Base-by-base conservation (phyloP, 1,140 invertebrate species). In the Ganaspis sp. region DNA sequence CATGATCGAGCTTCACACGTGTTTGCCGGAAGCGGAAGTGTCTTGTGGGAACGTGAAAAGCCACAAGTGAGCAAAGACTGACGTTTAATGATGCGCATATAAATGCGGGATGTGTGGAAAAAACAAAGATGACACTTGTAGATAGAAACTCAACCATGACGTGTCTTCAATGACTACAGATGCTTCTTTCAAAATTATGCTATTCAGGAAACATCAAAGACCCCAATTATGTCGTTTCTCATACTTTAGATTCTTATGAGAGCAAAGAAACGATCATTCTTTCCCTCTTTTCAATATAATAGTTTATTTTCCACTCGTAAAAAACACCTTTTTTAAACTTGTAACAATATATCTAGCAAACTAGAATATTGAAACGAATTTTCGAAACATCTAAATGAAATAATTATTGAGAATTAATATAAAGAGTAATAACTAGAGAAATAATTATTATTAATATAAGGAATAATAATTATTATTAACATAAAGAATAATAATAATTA, bases 11-110 rank as follows among this genome's bases (percentile, higher is more conserved):
- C 72, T 76, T 72, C 77, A 81, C 86, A 87, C 85, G 86, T 87
- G 86, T 21, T 70, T 69, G 71, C 85, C 86, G 86, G 86, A 87
- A 87, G 85, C 86, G 86, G 86, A 87, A 87, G 84, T 78, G 84
- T 81, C 74, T 53, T 83, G 80, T 86, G 86, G 81, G 86, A 87
- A 87, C 74, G 81, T 69, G 69, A 76, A 83, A 80, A 79, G 82
- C 78, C 74, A 82, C 84, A 84, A 86, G 81, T 85, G 83, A 74
- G 74, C 74, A 37, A 54, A 74, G 72, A 69, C 76, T 74, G 73
- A 72, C 69, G 75, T 78, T 78, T 84, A 87, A 87, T 85, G 84
- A 87, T 77, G 83, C 80, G 81, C 81, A 87, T 87, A 83, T 84
- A 83, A 85, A 87, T 86, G 84, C 76, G 78, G 79, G 21, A 73